Base-by-base conservation (phyloP, 2,888 invertebrate species). In the Leistus spinibarbis region DNA sequence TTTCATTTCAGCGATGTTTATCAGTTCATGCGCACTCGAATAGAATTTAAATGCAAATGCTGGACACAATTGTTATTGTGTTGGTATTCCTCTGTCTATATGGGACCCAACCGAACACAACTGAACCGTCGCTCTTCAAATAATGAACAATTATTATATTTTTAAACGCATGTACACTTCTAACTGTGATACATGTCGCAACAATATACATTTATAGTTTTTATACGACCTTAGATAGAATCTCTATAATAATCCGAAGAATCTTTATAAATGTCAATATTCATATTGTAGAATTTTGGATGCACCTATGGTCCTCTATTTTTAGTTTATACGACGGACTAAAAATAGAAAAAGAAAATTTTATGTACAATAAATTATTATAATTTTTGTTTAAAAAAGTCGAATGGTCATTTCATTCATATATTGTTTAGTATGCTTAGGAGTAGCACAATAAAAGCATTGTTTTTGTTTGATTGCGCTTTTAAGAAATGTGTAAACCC, bases 31-130 rank as follows among this genome's bases (percentile, higher is more conserved):
- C 80, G 82, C 83, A 84, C 84, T 83, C 82, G 83, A 83, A 83
- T 83, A 82, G 84, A 84, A 84, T 84, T 83, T 84, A 85, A 85
- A 85, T 85, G 84, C 85, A 85, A 85, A 85, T 85, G 84, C 83
- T 81, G 81, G 82, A 82, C 83, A 84, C 84, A 84, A 85, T 84
- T 85, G 83, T 83, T 82, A 83, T 83, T 83, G 84, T 85, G 83
- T 82, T 83, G 83, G 83, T 82, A 83, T 83, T 83, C 64, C 64
- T 64, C 60, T 62, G 40, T 57, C 57, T n/a, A 69, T 69, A 69
- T 69, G 23, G 69, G 19, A 53, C 57, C 70, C 53, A 27, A 27
- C 70, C n/a, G n/a, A n/a, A n/a, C n/a, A n/a, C n/a, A 13, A 13
- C 40, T 13, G 71, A 57, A 54, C 65, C 24, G 72, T 57, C 60